Evolutionary conservation across 2,797 vertebrate genomes (phyloP).

Genomic region (Miichthys miiuy): DNA sequence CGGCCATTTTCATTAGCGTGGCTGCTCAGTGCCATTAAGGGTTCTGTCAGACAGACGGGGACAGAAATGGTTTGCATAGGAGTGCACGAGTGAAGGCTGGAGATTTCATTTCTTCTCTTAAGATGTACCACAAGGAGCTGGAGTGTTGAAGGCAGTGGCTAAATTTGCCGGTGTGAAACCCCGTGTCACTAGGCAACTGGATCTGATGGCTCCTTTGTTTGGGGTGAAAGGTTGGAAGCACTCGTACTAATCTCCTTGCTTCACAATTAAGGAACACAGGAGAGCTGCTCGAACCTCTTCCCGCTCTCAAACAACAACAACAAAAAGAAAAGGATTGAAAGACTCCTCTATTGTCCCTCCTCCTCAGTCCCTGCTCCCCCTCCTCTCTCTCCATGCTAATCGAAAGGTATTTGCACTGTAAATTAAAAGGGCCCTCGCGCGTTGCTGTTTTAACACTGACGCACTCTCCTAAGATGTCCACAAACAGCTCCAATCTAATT

Average conservation of each 20-base stretch:
- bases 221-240: slow-evolving; percentile 95
- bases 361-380: slow-evolving; percentile 36
- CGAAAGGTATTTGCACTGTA: slow-evolving; percentile 90
- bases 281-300: slow-evolving; percentile 84
- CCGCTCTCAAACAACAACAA: slow-evolving; percentile 84
- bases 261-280: slow-evolving; percentile 93
- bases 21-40: slow-evolving; percentile 68
- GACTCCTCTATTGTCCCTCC: slow-evolving; percentile 71
- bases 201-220: slow-evolving; percentile 93
- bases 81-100: slow-evolving; percentile 5
- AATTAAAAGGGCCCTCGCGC: slow-evolving; percentile 82
- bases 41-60: slow-evolving; percentile 48
- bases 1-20: slow-evolving; percentile 74
- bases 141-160: slow-evolving; percentile 45
- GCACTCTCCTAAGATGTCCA: slow-evolving; percentile 80
- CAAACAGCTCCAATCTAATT: slow-evolving; percentile 88
- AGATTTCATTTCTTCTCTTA: slow-evolving; percentile 34
- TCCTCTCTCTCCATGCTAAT: slow-evolving; percentile 75
- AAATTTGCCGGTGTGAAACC: slow-evolving; percentile 77
- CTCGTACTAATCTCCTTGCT: slow-evolving; percentile 92
- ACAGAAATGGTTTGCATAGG: slow-evolving; percentile 30
- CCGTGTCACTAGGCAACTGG: slow-evolving; percentile 90
- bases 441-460: slow-evolving; percentile 76
- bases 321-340: slow-evolving; percentile 82
- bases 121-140: slow-evolving; percentile 43